Percentiles rank a stretch among this genome's conserved stretches.
These are phyloP conservation scores for Julus scanicus DNA, from an alignment of 2,888 invertebrate genomes.

Conservation along the genomic window DNA sequence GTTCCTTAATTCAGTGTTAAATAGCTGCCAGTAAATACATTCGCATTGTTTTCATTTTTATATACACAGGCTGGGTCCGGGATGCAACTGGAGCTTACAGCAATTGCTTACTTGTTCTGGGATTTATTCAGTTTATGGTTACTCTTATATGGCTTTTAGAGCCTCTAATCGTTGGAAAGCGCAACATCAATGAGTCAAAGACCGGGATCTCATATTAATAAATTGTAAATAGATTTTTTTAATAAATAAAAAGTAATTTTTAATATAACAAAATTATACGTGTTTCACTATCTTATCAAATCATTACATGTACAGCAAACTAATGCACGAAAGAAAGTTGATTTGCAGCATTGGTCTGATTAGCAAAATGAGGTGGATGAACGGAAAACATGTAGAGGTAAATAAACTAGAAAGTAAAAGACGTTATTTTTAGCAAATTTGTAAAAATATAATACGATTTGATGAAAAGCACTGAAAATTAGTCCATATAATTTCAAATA, in stretches of 20 bases:
- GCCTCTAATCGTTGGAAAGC: background rate
- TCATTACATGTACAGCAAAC: background rate
- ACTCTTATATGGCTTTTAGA: background rate
- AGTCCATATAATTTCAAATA: no score
- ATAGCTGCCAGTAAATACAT: no score
- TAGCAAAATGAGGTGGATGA: no score
- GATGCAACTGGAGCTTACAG: slow-evolving; percentile 48
- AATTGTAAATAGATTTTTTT: background rate
- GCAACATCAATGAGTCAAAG: background rate
- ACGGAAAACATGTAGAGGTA: no score
- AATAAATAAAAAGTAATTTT: background rate
- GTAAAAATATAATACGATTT: no score
- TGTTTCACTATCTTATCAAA: background rate
- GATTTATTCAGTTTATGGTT: background rate
- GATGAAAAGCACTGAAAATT: no score
- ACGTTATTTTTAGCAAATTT: no score
- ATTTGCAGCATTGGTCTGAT: no score
- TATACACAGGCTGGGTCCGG: background rate
- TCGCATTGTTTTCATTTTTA: background rate
- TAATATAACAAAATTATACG: background rate
- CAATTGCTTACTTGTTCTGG: slow-evolving; percentile 15
- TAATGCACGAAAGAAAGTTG: no score
- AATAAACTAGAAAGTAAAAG: no score
- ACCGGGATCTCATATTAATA: background rate
- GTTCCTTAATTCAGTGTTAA: no score